These are phyloP conservation scores for Stichopus horrens DNA, from an alignment of 53 echinoderm and acorn worm species.

Conservation along the genomic window DNA sequence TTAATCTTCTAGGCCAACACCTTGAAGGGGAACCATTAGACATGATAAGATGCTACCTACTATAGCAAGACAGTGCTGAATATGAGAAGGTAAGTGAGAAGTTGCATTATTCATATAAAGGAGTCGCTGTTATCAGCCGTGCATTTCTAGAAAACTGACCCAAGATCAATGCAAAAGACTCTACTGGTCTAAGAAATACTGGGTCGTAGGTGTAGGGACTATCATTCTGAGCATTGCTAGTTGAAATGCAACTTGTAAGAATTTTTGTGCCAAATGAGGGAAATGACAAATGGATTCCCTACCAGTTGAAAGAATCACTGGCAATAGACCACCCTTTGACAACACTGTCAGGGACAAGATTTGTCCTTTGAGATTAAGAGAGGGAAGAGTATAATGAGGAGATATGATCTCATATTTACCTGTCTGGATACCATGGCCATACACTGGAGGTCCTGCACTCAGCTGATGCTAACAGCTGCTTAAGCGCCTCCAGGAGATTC, in stretches of 20 bases:
- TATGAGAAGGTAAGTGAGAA: slow-evolving; percentile 34
- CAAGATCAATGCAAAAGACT: slow-evolving; percentile 31
- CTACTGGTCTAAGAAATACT: slow-evolving; percentile 4
- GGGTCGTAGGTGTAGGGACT: slow-evolving; percentile 31
- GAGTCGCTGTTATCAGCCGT: neutral
- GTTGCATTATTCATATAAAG: slow-evolving; percentile 19
- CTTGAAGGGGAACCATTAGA: slow-evolving; percentile 34
- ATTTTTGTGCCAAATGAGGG: slow-evolving; percentile 4
- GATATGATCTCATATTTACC: slow-evolving; percentile 40
- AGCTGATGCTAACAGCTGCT: slow-evolving; percentile 40
- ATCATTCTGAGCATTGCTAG: slow-evolving; percentile 19
- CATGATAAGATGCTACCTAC: slow-evolving; percentile 23
- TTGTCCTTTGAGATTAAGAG: slow-evolving; percentile 37
- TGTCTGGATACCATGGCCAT: slow-evolving; percentile 41
- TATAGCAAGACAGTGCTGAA: slow-evolving; percentile 9
- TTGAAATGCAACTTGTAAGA: slow-evolving; percentile 12
- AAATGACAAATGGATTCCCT: slow-evolving; percentile 39
- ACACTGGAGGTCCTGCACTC: slow-evolving; percentile 42
- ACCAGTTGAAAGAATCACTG: slow-evolving; percentile 32
- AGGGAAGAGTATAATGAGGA: slow-evolving; percentile 29
- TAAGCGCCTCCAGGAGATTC: slow-evolving; percentile 49
- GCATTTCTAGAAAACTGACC: slow-evolving; percentile 31
- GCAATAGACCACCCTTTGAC: slow-evolving; percentile 39
- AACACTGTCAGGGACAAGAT: slow-evolving; percentile 46
- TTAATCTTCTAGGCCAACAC: slow-evolving; percentile 43